Base-by-base conservation (phyloP, 1,140 invertebrate genomes). In the Patella vulgata region DNA sequence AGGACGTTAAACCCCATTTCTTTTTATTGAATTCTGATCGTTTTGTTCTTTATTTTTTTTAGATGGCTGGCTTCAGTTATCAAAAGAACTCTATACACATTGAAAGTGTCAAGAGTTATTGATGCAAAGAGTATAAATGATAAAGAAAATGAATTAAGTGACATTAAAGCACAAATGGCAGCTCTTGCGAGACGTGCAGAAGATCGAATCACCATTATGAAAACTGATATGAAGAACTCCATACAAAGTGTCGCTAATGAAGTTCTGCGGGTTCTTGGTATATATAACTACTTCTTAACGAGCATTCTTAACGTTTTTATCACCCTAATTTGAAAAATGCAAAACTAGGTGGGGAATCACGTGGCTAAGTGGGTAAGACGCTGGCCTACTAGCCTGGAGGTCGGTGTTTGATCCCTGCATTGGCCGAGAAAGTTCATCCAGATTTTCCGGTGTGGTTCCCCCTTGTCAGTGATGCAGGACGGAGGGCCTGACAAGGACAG, bases 41-140 rank as follows among this genome's bases (percentile, higher is more conserved):
- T n/a, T n/a, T 36, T 14, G 12, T 50, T 56, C 17, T 33, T 59
- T 39, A 40, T 14, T 50, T 8, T 19, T 59, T 56, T 14, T 46
- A 75, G 75, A 27, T 73, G 68, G 55, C 31, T 74, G 47, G 68
- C 66, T 0, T 54, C 56, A 30, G 39, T 78, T 4, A 11, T 78
- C 27, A 74, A 74, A 46, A 28, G 76, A 47, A 61, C 70, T 0
- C 46, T 71, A n/a, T 72, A 72, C 44, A 58, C 69, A 0, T 46
- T 78, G 4, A 70, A 73, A 46, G 69, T 78, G 0, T 63, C 68
- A 14, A 43, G 55, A 27, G 63, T 48, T 2, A 55, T 68, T 36
- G 66, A 61, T 12, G 63, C 62, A 11, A 59, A 63, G 19, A 50
- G 44, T 36, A 58, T 66, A 39, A 69, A 66, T 19, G 56, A 70